Base-by-base conservation (phyloP, 2,888 invertebrate species). In the Caenorhabditis sulstoni region DNA sequence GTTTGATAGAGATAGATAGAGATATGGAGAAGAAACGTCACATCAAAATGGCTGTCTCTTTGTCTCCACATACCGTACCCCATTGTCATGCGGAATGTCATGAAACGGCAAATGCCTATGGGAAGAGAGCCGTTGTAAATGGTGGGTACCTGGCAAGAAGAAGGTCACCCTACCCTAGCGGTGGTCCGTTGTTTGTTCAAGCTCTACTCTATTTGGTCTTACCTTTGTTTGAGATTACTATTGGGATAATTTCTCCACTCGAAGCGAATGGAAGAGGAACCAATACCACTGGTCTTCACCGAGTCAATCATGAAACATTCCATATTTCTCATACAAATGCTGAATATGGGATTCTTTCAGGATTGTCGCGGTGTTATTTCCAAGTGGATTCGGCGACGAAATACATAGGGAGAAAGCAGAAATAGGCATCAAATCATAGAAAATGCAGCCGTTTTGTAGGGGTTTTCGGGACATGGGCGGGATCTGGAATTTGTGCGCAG, bases 121-220 rank as follows among this genome's bases (percentile, higher is more conserved):
- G 29, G 4, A 3, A 5, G 29, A 29, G 29, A 29, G 29, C 29
- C 29, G 29, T 29, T 29, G 29, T 29, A 29, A 29, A 29, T 29
- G 44, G 9, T 7, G 44, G 44, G 16, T 9, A 16, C 61, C 53
- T 45, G 45, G 53, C 53, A 47, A 29, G 18, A 39, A 55, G 9
- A 23, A 35, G 62, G 61, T 55, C 61, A 61, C 14, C 3, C 45
- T 29, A 61, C 14, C 3, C 45, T 29, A 29, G 29, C 29, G 29
- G n/a, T n/a, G 29, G 29, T 29, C 29, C 29, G 29, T 29, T 70
- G 53, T 70, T 68, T 70, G 62, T 55, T 12, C 39, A 62, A 70
- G 59, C 47, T 37, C 52, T 52, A 44, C 20, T 52, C 44, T 29
- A 7, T 29, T 68, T 70, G 53, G 53, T 45, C 55, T 47, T 37